Base-by-base conservation (phyloP, 2,113 vertebrate genomes). In the Etheostoma cragini region DNA sequence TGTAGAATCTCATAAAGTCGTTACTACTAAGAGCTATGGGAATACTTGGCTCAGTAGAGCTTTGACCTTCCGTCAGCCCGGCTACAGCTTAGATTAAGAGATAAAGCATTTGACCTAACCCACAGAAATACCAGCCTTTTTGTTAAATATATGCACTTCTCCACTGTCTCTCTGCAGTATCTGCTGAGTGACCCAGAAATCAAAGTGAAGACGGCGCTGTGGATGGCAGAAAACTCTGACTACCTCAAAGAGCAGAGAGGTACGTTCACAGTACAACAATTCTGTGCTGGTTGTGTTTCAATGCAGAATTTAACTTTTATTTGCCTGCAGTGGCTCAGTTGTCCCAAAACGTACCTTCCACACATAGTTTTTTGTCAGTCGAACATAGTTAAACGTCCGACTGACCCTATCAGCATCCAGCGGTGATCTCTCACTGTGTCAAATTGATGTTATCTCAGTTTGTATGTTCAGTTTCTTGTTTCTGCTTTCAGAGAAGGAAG, bases 241-340 rank as follows among this genome's bases (percentile, higher is more conserved):
- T 99, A 98, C 94, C 92, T 99, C 84, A 96, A 96, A 76, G 97
- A 99, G 84, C 97, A 99, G 90, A 96, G 95, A 94, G 98, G 98
- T 99, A 80, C 46, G 62, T 42, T 42, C 38, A 42, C 38, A 42
- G 38, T 42, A 8, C 38, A 42, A 42, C 38, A 42, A 11, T 11
- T 42, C 38, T 42, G 38, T 42, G 10, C 38, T 42, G 38, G 38
- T 42, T 42, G 38, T 38, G 8, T 42, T 42, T 42, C 10, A 42
- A 42, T 42, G 38, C 38, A 42, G 38, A 42, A 42, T 42, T 42
- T 42, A 11, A 42, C 38, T 22, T 57, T 70, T 2, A 11, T 26
- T 58, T 24, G 19, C 7, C 5, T 33, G 52, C 50, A 52, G 19
- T 2, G 17, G n/a, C 16, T 3, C 24, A 24, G 13, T 67, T 17